phyloP scores from a whole-genome alignment of 2,888 invertebrate species.

The Andrena praecox region DNA sequence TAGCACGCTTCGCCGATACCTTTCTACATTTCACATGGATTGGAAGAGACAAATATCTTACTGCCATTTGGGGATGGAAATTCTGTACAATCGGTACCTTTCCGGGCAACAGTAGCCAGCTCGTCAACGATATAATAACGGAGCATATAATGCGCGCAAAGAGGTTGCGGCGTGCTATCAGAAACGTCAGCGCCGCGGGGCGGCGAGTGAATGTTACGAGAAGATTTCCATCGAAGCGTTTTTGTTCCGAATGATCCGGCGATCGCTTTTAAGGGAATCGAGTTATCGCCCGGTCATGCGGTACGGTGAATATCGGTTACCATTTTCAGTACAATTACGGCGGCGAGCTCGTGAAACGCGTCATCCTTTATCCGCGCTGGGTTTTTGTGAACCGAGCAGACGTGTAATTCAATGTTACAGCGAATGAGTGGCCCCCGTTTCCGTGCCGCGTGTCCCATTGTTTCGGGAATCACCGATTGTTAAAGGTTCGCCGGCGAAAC shows the following conservation, averaged over 20 bases:
- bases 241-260: not conserved
- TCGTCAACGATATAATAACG: too few species aligned
- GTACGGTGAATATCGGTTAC: slow-evolving; percentile 4
- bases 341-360: slow-evolving; percentile 1
- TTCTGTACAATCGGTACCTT: too few species aligned
- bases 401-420: slow-evolving; percentile 39
- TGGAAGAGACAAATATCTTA: too few species aligned
- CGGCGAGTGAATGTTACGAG: not conserved
- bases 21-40: too few species aligned
- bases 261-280: slow-evolving; percentile 7
- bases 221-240: not conserved
- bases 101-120: too few species aligned
- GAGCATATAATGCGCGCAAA: not conserved
- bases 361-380: not conserved
- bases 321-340: slow-evolving; percentile 27
- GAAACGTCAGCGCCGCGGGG: not conserved
- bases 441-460: slow-evolving; percentile 14
- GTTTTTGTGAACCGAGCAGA: slow-evolving; percentile 34
- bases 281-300: not conserved
- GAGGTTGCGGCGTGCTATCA: not conserved
- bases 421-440: slow-evolving; percentile 21
- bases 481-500: slow-evolving; percentile 15
- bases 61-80: too few species aligned
- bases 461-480: slow-evolving; percentile 2
- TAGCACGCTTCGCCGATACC: too few species aligned